Base-by-base conservation (phyloP, 2,113 vertebrate genomes). In the Athene cunicularia region DNA sequence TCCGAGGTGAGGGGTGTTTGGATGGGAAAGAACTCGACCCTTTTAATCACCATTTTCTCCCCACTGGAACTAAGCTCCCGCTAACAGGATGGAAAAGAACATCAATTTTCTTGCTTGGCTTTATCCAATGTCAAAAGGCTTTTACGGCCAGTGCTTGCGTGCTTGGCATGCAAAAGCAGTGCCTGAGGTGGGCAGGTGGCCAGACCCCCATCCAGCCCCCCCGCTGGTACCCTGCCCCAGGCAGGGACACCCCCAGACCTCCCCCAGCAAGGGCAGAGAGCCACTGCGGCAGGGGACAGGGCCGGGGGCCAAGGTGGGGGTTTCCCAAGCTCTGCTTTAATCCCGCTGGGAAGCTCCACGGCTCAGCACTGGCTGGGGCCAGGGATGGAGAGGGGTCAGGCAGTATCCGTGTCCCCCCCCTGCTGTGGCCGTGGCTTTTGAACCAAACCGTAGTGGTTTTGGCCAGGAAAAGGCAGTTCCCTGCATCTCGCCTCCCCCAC, bases 71-170 rank as follows among this genome's bases (percentile, higher is more conserved):
- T 97, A 97, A 97, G 93, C 96, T 90, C 95, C 75, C 5, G 22
- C 89, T 97, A 97, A 97, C 95, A 96, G 97, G 96, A 97, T 97
- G 96, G 95, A 97, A 97, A 97, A 97, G 97, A 96, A 97, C 97
- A 97, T 97, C 94, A 97, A 96, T 97, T 97, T 97, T 95, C 95
- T 95, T 95, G 95, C 97, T 95, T 97, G 96, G 97, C 95, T 97
- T 97, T 97, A 97, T 96, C 97, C 97, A 97, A 97, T 96, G 96
- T 96, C 95, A 96, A 97, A 97, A 97, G 97, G 96, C 97, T 97
- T 96, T 97, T 95, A 93, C 35, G 79, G 95, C 90, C 97, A 93
- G 88, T 2, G 22, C 80, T 39, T 14, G 49, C 93, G 91, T 97
- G 97, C 95, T 97, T 63, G 0, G 97, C 97, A 95, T 97, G 93